Conservation (phyloP, 2,113 vertebrate genomes). For the Hippocampus abdominalis region DNA sequence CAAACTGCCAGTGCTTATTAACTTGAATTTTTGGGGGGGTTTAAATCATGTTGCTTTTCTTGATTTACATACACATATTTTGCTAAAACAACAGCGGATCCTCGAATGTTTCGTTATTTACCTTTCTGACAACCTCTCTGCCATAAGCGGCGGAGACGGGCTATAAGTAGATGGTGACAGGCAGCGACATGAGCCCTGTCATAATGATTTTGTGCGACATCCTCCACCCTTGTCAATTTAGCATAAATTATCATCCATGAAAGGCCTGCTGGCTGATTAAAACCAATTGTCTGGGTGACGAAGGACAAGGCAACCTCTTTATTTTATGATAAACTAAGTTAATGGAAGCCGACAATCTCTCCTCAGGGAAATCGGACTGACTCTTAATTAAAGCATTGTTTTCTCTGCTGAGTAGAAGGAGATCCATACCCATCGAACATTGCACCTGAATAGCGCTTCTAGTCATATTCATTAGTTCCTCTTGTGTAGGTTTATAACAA, state of each 20-base stretch:
- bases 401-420: constrained; percentile 34
- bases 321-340: constrained; percentile 76
- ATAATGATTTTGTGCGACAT: constrained; percentile 73
- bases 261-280: constrained; percentile 77
- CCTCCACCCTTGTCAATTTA: constrained; percentile 72
- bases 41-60: constrained; percentile 29
- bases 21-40: constrained; percentile 14
- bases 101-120: neutral
- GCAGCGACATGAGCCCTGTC: constrained; percentile 65
- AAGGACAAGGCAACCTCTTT: constrained; percentile 77
- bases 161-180: constrained; percentile 60
- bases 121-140: neutral
- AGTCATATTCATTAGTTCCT: constrained; percentile 12
- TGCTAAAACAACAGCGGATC: neutral
- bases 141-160: constrained; percentile 30
- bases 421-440: constrained; percentile 34
- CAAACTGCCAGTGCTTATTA: constrained; percentile 3
- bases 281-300: constrained; percentile 75
- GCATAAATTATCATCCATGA: constrained; percentile 75
- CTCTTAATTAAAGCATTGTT: constrained; percentile 74
- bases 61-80: neutral
- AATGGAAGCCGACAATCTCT: constrained; percentile 72
- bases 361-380: constrained; percentile 67
- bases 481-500: constrained; percentile 13
- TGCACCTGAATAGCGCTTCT: constrained; percentile 39